Percentiles rank a stretch among this genome's conserved stretches.
phyloP scores from a whole-genome alignment of 2,888 invertebrate species.

The Aphelenchoides bicaudatus region DNA sequence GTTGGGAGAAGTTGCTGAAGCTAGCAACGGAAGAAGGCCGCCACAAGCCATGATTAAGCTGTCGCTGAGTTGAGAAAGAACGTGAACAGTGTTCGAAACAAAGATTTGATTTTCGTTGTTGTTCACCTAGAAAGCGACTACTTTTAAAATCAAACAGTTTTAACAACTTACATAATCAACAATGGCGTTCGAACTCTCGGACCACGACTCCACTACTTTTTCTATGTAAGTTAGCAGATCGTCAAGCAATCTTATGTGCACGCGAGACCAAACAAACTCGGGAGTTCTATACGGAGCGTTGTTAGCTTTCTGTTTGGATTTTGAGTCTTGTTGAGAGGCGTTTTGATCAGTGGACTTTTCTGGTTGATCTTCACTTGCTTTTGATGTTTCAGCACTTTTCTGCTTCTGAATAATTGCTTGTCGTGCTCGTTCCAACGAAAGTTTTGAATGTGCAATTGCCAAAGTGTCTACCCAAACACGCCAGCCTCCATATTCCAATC shows the following conservation, averaged over 20 bases:
- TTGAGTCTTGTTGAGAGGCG: neutral
- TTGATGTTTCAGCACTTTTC: neutral
- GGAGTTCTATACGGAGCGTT: slow-evolving; percentile 94
- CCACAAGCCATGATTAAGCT: slow-evolving; percentile 86
- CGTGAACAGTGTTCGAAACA: slow-evolving; percentile 96
- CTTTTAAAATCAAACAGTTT: slow-evolving; percentile 21
- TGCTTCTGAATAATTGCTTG: neutral
- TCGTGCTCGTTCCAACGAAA: slow-evolving; percentile 60
- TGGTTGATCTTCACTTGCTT: neutral
- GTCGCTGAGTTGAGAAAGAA: slow-evolving; percentile 96
- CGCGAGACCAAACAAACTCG: slow-evolving; percentile 98
- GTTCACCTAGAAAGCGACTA: slow-evolving; percentile 38
- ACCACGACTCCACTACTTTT: slow-evolving; percentile 89
- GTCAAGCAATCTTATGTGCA: slow-evolving; percentile 89
- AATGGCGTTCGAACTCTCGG: slow-evolving; percentile 64
- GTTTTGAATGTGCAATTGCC: slow-evolving; percentile 98
- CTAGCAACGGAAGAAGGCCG: slow-evolving; percentile 83
- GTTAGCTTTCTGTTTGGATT: neutral
- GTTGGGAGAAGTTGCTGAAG: slow-evolving; percentile 96
- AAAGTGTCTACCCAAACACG: slow-evolving; percentile 98
- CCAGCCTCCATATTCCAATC: slow-evolving; percentile 99
- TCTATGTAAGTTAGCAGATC: slow-evolving; percentile 94
- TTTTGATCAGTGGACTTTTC: too few relatives aligned
- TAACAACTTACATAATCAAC: slow-evolving; percentile 3
- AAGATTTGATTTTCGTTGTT: slow-evolving; percentile 65